These are phyloP conservation scores for Pterocles orientalis DNA, from an alignment of 2,113 vertebrate genomes.

Conservation along the genomic window DNA sequence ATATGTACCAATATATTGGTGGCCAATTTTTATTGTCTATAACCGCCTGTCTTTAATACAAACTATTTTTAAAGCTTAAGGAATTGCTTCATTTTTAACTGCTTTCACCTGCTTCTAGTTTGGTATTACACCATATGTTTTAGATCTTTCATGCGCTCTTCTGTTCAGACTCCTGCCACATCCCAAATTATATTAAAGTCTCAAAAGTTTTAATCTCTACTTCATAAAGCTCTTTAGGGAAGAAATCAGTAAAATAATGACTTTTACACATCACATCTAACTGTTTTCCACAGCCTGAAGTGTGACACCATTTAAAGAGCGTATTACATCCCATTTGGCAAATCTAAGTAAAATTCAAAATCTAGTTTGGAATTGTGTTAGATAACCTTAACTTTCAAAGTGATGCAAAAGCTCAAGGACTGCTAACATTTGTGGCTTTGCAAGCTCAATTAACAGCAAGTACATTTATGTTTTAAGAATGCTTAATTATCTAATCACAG, in stretches of 20 bases:
- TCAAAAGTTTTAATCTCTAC: background rate
- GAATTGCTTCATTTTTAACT: slow-evolving; percentile 79
- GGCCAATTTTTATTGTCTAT: slow-evolving; percentile 73
- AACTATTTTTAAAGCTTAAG: slow-evolving; percentile 75
- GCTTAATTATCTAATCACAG: background rate
- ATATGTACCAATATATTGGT: slow-evolving; percentile 64
- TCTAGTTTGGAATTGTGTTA: background rate
- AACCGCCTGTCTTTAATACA: slow-evolving; percentile 76
- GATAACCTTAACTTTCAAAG: background rate
- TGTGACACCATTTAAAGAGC: background rate
- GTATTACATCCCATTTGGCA: background rate
- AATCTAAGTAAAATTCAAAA: background rate
- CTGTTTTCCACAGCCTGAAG: background rate
- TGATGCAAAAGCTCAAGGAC: background rate
- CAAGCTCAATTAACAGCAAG: background rate
- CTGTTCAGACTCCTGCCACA: background rate
- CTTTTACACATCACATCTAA: background rate
- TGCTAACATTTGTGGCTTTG: background rate
- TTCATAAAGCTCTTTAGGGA: slow-evolving; percentile 15
- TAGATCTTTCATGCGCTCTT: slow-evolving; percentile 70
- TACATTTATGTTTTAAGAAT: background rate
- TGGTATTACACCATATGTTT: slow-evolving; percentile 84
- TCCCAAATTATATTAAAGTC: background rate
- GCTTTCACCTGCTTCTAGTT: slow-evolving; percentile 87
- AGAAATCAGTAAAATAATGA: background rate